A percentile compares a stretch with the other conserved stretches of the same genome.
Conservation (phyloP, 2,888 invertebrate species). For the Ophraella communa region DNA sequence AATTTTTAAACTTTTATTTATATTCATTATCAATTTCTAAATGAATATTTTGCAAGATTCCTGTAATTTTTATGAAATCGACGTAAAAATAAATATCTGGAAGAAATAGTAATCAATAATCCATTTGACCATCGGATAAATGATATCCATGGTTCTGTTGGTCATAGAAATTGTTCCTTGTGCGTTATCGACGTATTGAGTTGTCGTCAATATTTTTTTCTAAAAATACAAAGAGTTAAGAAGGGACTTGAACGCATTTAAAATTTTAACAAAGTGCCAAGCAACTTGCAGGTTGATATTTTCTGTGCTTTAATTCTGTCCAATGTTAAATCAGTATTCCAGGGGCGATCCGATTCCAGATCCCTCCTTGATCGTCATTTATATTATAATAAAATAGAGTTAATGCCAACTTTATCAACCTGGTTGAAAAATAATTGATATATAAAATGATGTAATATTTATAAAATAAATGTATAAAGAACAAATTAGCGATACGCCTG, state of each 20-base stretch:
- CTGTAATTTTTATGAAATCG: too few species aligned
- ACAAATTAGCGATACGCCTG: conserved; percentile 37
- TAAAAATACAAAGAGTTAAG: background rate
- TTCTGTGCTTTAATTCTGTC: conserved; percentile 8
- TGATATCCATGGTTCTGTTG: too few species aligned
- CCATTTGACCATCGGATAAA: too few species aligned
- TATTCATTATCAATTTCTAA: too few species aligned
- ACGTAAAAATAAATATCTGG: too few species aligned
- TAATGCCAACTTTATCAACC: conserved; percentile 14
- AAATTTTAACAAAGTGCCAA: conserved; percentile 35
- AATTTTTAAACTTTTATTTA: too few species aligned
- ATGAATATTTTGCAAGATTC: too few species aligned
- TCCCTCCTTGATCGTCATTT: background rate
- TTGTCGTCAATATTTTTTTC: background rate
- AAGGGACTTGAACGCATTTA: background rate
- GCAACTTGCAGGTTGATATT: conserved; percentile 28
- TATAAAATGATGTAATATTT: conserved; percentile 41
- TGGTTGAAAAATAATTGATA: conserved; percentile 4
- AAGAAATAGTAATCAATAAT: too few species aligned
- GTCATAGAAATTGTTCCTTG: too few species aligned
- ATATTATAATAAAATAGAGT: background rate
- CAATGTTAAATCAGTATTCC: background rate
- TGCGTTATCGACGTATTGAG: too few species aligned
- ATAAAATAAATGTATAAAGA: conserved; percentile 46
- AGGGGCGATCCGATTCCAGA: background rate